Evolutionary conservation across 2,888 invertebrate species (phyloP).

Genomic region (Cheilosia pagana): DNA sequence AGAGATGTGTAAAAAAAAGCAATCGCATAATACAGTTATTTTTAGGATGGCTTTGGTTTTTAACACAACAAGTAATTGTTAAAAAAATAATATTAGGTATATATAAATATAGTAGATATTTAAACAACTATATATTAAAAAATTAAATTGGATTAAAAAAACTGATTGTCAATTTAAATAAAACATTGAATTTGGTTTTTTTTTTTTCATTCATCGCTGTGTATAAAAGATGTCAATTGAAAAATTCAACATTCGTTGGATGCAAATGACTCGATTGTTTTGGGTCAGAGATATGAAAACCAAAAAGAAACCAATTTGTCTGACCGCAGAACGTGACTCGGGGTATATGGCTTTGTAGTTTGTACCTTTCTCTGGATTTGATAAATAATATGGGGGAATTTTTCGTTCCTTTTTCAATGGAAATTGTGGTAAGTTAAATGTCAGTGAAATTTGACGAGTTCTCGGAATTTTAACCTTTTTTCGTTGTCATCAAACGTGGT

Average conservation of each 20-base stretch:
- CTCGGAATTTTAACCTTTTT: too few relatives aligned
- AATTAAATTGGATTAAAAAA: slow-evolving; percentile 75
- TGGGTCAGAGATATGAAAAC: too few relatives aligned
- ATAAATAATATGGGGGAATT: too few relatives aligned
- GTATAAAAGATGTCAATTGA: background rate
- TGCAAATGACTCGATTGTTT: background rate
- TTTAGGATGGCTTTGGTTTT: slow-evolving; percentile 66
- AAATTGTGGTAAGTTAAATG: too few relatives aligned
- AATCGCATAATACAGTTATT: slow-evolving; percentile 55
- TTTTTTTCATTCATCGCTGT: background rate
- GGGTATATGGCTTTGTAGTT: too few relatives aligned
- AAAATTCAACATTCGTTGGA: background rate
- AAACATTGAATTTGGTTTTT: slow-evolving; percentile 22
- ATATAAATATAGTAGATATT: slow-evolving; percentile 48
- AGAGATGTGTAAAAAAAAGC: slow-evolving; percentile 35
- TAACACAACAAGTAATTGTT: slow-evolving; percentile 76
- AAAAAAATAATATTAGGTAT: slow-evolving; percentile 51
- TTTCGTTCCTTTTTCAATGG: too few relatives aligned
- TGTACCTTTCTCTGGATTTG: too few relatives aligned
- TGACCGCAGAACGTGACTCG: too few relatives aligned
- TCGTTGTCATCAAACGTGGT: too few relatives aligned
- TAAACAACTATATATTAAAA: slow-evolving; percentile 70
- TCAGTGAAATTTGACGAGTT: too few relatives aligned
- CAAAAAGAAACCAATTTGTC: too few relatives aligned
- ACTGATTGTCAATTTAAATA: slow-evolving; percentile 79